These are phyloP conservation scores for Ictalurus furcatus DNA, from an alignment of 2,113 vertebrate species.

Conservation along the genomic window DNA sequence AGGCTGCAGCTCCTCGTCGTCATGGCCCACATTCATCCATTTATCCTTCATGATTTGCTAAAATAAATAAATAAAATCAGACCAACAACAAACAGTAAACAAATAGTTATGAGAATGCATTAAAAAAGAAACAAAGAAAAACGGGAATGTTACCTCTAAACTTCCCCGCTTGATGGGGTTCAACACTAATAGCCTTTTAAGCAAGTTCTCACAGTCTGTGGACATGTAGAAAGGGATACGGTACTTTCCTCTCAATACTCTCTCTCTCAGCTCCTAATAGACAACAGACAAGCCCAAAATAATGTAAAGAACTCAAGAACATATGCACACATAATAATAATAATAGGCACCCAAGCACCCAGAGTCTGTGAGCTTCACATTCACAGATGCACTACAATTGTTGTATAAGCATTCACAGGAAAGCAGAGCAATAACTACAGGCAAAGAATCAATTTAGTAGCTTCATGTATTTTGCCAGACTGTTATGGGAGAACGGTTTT, in stretches of 20 bases:
- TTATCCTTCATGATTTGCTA: conserved; percentile 99
- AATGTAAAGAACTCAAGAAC: neutral
- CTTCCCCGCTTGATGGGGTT: conserved; percentile 94
- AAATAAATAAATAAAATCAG: conserved; percentile 11
- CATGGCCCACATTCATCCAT: conserved; percentile 97
- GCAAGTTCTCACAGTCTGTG: conserved; percentile 97
- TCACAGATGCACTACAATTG: no score
- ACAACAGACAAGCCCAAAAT: neutral
- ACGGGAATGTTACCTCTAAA: conserved; percentile 80
- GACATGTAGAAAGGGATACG: conserved; percentile 99
- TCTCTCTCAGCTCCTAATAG: conserved; percentile 88
- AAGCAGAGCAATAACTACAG: no score
- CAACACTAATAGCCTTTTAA: conserved; percentile 93
- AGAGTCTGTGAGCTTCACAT: no score
- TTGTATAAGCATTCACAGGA: no score
- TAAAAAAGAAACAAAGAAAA: no score
- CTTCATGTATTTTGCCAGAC: no score
- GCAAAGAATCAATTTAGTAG: no score
- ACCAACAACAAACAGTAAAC: neutral
- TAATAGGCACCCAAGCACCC: neutral
- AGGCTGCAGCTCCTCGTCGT: conserved; percentile 93
- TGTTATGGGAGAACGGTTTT: no score
- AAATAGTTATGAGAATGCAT: neutral
- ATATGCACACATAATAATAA: neutral
- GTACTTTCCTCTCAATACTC: conserved; percentile 93